Conservation (phyloP, 2,888 invertebrate species). For the Pristionchus arcanus region DNA sequence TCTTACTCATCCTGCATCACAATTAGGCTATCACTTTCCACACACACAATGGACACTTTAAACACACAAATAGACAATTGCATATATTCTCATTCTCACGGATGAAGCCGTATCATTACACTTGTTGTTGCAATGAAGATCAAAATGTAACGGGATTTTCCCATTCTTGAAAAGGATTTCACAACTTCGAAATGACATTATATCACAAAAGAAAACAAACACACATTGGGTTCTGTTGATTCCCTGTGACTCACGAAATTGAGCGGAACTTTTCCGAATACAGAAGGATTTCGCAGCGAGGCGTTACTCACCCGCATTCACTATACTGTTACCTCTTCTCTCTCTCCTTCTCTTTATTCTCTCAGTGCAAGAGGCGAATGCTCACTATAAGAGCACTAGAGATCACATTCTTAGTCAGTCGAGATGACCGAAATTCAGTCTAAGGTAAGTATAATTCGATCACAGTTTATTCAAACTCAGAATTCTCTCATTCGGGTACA, state of each 20-base stretch:
- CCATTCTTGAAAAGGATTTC: neutral
- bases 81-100: no score
- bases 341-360: neutral
- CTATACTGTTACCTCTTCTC: neutral
- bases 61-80: no score
- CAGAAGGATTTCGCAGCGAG: neutral
- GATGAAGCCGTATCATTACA: no score
- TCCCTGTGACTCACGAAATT: neutral
- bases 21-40: no score
- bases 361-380: neutral
- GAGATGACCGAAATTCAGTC: neutral
- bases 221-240: neutral
- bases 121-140: no score
- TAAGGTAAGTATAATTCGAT: neutral
- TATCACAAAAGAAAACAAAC: neutral
- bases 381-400: neutral
- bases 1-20: no score
- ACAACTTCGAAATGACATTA: neutral
- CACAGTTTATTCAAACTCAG: neutral
- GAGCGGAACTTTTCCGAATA: constrained; percentile 1
- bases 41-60: no score
- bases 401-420: neutral
- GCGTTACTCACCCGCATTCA: neutral
- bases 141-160: neutral
- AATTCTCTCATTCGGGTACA: neutral